Evolutionary conservation across 2,113 vertebrate species (phyloP), one percentile per base, ranked within the genome.

Genomic region (Alligator sinensis): DNA sequence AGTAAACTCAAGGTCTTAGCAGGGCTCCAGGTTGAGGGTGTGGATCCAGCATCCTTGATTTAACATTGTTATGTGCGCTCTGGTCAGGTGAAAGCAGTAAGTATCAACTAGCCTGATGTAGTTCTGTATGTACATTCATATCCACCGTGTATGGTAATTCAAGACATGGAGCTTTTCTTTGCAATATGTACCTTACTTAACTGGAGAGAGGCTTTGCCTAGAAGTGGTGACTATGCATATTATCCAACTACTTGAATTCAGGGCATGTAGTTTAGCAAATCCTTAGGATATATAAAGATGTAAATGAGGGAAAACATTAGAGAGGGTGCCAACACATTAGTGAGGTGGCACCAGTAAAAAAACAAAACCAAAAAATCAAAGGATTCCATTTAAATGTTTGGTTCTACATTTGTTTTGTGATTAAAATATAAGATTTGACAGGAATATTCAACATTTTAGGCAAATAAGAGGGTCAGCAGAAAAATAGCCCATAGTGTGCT

Each of bases 361-460:
- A 47, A 47, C 47, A 47, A 47, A 47, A 47, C 47, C 47, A 47
- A 47, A 47, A 90, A 70, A 5, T 11, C 9, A 10, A 79, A 24
- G 4, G 25, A n/a, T 91, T 95, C n/a, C 27, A 57, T 57, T 77
- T 54, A 60, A 54, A 63, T 57, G 59, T 74, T 34, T 47, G 59
- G 54, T 63, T 68, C 55, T 24, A 47, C 7, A 47, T 47, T 47
- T 47, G 47, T 47, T 47, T 47, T 47, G 22, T 1, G 7, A 55
- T 28, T 38, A 91, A 92, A 91, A 93, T 9, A 82, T 22, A 57
- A 89, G 64, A 77, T 66, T 47, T 87, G 75, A 92, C 16, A 84
- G 79, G 88, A 94, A 83, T 58, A 92, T 77, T 58, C 27, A 30
- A 15, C 11, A 78, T 87, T 58, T 28, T 6, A 63, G 5, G 13